These are phyloP conservation scores for Chauna torquata DNA, from an alignment of 2,113 vertebrate species.

Conservation along the genomic window DNA sequence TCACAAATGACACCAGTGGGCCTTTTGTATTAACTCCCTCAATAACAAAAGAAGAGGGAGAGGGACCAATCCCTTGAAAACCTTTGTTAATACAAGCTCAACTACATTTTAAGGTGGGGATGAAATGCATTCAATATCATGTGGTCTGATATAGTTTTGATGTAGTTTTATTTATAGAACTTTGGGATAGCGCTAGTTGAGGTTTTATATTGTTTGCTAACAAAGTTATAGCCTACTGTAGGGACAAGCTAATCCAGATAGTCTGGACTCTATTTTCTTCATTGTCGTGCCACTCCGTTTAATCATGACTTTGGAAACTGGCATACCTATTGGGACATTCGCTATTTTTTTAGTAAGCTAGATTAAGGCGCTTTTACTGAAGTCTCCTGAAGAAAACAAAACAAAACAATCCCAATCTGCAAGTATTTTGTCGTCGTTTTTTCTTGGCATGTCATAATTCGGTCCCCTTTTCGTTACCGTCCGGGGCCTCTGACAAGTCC, in stretches of 20 bases:
- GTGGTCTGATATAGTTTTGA: neutral
- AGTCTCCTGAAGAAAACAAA: neutral
- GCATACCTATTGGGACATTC: neutral
- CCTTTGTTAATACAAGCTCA: neutral
- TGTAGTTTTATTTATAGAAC: neutral
- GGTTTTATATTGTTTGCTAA: neutral
- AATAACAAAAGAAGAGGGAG: neutral
- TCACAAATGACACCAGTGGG: neutral
- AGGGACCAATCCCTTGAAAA: neutral
- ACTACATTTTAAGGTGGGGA: neutral
- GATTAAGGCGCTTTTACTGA: neutral
- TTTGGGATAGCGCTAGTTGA: neutral
- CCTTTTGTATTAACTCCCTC: neutral
- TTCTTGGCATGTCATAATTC: neutral
- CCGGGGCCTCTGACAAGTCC: neutral
- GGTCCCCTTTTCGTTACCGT: neutral
- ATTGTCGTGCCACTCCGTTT: neutral
- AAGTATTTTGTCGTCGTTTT: neutral
- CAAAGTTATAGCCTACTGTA: neutral
- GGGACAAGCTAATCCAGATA: neutral
- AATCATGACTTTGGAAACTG: neutral
- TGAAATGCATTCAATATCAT: neutral
- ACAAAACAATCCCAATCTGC: neutral
- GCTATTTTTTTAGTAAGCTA: neutral
- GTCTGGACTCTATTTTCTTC: neutral